Base-by-base conservation (phyloP, 2,888 invertebrate species). In the Camptogramma bilineatum region DNA sequence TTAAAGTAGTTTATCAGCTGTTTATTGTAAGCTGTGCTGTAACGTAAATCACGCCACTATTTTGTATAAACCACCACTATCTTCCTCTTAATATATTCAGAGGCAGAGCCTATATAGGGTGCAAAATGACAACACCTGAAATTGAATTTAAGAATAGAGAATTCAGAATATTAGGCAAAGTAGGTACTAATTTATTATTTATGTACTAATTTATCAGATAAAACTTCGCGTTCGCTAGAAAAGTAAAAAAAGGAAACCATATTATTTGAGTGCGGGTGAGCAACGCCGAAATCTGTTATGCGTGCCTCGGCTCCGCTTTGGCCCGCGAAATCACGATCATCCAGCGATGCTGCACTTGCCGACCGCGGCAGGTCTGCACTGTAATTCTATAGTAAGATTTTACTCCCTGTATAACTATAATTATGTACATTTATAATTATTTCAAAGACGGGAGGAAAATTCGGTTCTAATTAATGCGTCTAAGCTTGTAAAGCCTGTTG, bases 371-470 rank as follows among this genome's bases (percentile, higher is more conserved):
- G n/a, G n/a, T n/a, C n/a, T n/a, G n/a, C n/a, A n/a, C 2, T 34
- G 34, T 13, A 34, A 1, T 13, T 13, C 4, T 1, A 2, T 34
- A 34, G 1, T 34, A 34, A 10, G 8, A 2, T 34, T 34, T 42
- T 2, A 42, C 42, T 2, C 42, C 42, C 16, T n/a, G 16, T 42
- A 42, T 7, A 16, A 39, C 13, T 39, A 42, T 58, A 77, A 81
- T 79, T 82, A 82, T 79, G 79, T 82, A 80, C 82, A 81, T 82
- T 77, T 72, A 75, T 80, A 81, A 82, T 80, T 74, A 71, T 69
- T 82, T 78, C 74, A 70, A 73, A 76, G 75, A 75, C 74, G 68
- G 72, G 52, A 66, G 56, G 68, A 75, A 81, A 52, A 76, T 73
- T 73, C 70, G 70, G 74, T 28, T 64, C 55, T 66, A 64, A 71